Evolutionary conservation across 2,888 invertebrate genomes (phyloP).

Genomic region (Calameuta idolon): DNA sequence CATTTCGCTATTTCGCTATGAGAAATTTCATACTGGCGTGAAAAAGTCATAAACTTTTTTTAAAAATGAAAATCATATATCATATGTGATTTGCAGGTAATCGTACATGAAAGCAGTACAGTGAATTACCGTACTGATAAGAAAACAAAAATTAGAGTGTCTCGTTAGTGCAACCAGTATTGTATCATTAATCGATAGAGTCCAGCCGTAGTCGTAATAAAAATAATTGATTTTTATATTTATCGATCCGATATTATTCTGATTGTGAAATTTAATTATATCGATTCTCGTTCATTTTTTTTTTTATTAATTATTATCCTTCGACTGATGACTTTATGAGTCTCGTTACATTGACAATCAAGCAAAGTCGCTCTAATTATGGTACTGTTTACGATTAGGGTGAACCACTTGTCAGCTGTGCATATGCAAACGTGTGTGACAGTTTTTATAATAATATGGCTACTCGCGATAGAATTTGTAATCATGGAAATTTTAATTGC

Average conservation of each 20-base stretch:
- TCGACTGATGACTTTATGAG: not conserved
- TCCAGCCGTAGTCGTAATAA: not conserved
- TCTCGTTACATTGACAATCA: not conserved
- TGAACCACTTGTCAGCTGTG: slow-evolving; percentile 29
- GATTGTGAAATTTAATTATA: too few relatives aligned
- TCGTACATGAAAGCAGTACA: not conserved
- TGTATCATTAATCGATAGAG: too few relatives aligned
- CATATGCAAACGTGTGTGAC: slow-evolving; percentile 26
- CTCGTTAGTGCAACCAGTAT: not conserved
- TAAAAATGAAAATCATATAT: not conserved
- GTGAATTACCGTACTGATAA: not conserved
- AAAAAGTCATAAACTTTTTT: not conserved
- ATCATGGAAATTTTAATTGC: slow-evolving; percentile 51
- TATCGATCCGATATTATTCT: too few relatives aligned
- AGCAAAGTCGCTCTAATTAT: not conserved
- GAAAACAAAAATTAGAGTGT: not conserved
- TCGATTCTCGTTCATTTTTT: too few relatives aligned
- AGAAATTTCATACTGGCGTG: not conserved
- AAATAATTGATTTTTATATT: too few relatives aligned
- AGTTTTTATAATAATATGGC: slow-evolving; percentile 42
- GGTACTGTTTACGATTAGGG: slow-evolving; percentile 18
- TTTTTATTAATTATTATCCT: not conserved
- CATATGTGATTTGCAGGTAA: not conserved
- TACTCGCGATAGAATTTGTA: slow-evolving; percentile 51
- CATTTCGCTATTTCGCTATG: not conserved